Conservation (phyloP, 2,888 invertebrate genomes). For the Catocala fraxini region DNA sequence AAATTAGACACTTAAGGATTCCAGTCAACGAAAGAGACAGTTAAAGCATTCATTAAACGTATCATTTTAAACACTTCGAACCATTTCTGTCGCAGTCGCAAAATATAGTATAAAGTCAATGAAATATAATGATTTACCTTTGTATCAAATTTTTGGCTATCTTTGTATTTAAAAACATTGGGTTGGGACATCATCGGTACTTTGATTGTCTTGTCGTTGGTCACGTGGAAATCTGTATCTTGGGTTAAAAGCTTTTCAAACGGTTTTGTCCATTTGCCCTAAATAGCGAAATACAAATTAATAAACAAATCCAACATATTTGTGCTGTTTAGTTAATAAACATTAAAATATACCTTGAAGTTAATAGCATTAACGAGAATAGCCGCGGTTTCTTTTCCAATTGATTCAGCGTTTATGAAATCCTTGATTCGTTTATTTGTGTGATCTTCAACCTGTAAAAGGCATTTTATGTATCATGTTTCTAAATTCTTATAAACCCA, state of each 20-base stretch:
- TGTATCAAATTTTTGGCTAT: slow-evolving; percentile 68
- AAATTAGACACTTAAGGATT: no score
- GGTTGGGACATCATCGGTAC: slow-evolving; percentile 90
- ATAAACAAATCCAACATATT: no score
- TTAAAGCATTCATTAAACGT: no score
- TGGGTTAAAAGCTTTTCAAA: slow-evolving; percentile 88
- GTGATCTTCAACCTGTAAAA: slow-evolving; percentile 74
- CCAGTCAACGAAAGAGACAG: no score
- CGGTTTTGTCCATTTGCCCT: slow-evolving; percentile 90
- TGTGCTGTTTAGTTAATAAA: background rate
- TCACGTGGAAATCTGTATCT: slow-evolving; percentile 89
- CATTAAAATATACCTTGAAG: slow-evolving; percentile 88
- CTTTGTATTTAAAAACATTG: slow-evolving; percentile 73
- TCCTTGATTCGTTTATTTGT: slow-evolving; percentile 78
- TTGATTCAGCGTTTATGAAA: slow-evolving; percentile 87
- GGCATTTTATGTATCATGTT: no score
- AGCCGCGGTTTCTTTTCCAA: slow-evolving; percentile 86
- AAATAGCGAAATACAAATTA: slow-evolving; percentile 1
- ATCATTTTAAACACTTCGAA: no score
- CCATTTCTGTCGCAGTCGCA: no score
- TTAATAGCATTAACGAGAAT: slow-evolving; percentile 95
- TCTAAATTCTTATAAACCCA: no score
- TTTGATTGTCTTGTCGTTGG: slow-evolving; percentile 82
- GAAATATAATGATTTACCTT: slow-evolving; percentile 56
- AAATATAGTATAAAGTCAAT: no score